Evolutionary conservation across 64 coral and sea anemone genomes (phyloP), one percentile per base, ranked within the genome.

Genomic region (Montipora efflorescens): DNA sequence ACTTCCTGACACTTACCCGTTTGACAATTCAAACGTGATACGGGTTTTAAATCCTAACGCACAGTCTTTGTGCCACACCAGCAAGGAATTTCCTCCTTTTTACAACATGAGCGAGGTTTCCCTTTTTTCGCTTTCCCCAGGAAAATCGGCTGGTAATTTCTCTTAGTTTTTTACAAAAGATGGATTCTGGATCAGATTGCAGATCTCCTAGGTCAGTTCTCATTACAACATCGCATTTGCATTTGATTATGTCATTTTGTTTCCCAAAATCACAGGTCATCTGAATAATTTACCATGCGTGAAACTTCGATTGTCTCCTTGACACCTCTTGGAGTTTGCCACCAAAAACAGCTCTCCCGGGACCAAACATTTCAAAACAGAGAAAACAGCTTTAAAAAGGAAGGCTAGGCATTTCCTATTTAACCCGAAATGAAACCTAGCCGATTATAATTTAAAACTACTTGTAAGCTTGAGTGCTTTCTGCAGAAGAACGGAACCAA

Each of bases 211-310:
- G 82, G 66, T 86, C 82, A 86, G 59, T 49, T 64, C 13, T 71
- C 82, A 86, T 86, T 86, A 86, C 82, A 86, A 86, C 82, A 86
- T 86, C 82, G 66, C 82, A 86, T 86, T 86, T 86, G 82, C 82
- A 86, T 86, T 86, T 86, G 82, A 70, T 86, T 86, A 86, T 86
- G 82, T 86, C 82, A 86, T 86, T 86, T 86, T 71, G 82, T 86
- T 86, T 86, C 82, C 19, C 62, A 49, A 86, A 86, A 48, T 28
- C 82, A 71, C 82, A 86, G 82, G 82, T 86, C 66, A 50, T 86
- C 28, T 86, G 82, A 86, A 86, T 86, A 86, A 86, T 86, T 86
- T 86, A 86, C 82, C 82, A 59, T 68, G 44, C 62, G 82, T 86
- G 82, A 86, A 86, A 71, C 18, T 71, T 86, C 66, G 44, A 86